A percentile compares a stretch with the other conserved stretches of the same genome.
These are phyloP conservation scores for Aphis gossypii DNA, from an alignment of 1,140 invertebrate species.

Conservation along the genomic window DNA sequence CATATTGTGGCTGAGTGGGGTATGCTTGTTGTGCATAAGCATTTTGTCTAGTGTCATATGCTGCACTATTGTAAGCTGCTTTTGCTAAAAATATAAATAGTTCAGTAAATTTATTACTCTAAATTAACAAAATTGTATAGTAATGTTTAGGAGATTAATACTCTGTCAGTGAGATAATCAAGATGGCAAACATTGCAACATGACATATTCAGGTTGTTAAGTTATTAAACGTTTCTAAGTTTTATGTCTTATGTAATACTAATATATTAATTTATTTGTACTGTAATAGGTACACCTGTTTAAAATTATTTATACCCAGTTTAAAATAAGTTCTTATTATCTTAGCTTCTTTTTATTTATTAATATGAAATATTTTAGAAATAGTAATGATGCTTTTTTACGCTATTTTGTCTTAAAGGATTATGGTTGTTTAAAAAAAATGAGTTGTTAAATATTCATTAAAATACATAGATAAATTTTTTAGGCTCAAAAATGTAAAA, in stretches of 20 bases:
- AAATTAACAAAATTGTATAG: neutral
- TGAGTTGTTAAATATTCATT: too few species aligned
- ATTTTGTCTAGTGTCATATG: constrained; percentile 54
- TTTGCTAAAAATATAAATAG: constrained; percentile 31
- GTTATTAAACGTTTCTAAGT: neutral
- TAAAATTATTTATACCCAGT: too few species aligned
- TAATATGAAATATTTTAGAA: too few species aligned
- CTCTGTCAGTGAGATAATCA: neutral
- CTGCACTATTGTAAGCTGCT: constrained; percentile 50
- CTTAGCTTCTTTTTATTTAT: too few species aligned
- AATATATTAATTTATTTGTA: too few species aligned
- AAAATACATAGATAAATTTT: too few species aligned
- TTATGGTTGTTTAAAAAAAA: too few species aligned
- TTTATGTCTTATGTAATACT: neutral
- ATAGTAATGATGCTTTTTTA: too few species aligned
- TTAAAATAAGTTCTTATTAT: too few species aligned
- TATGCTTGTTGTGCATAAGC: constrained; percentile 51
- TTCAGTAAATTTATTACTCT: neutral
- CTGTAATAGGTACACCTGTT: too few species aligned
- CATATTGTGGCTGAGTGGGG: constrained; percentile 54
- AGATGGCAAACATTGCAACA: neutral
- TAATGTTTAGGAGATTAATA: neutral
- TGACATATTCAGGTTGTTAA: neutral
- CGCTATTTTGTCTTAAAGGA: too few species aligned
- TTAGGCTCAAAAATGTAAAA: too few species aligned